Evolutionary conservation across 2,113 vertebrate genomes (phyloP), one percentile per base, ranked within the genome.

Genomic region (Quiscalus mexicanus): DNA sequence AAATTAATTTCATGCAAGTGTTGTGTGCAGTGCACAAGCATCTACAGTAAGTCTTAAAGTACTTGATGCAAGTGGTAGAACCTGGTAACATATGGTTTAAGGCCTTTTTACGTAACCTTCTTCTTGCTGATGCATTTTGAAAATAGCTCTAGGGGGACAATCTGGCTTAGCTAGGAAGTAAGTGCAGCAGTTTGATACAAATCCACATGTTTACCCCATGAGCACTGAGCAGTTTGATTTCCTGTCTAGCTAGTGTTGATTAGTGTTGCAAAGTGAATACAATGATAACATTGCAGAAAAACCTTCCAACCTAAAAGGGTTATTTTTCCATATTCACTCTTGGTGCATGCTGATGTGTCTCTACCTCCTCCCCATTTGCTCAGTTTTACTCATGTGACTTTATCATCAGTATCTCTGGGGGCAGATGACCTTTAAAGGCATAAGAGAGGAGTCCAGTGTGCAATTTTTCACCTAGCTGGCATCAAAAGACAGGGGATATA

Each of bases 141-240:
- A 97, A 97, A 90, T 84, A 96, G 93, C 92, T 96, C 77, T 49
- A 86, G 95, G 94, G 62, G 53, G 39, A 88, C 92, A 97, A 96
- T 97, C 96, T 96, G 85, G 90, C 85, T 97, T 81, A 97, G 85
- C 84, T 83, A 83, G 59, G 87, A 93, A 95, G 44, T n/a, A 94
- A 95, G 71, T 94, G 82, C 56, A 80, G 14, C 64, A 64, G 77
- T 92, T 91, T 93, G 84, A 96, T 97, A 96, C 74, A 96, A 97
- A 97, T 95, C 83, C 91, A 95, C 77, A 49, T 97, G 96, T 98
- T 98, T 98, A 97, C 84, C 96, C 97, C 85, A 16, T 87, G 65
- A 97, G 97, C 96, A 92, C 50, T 96, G 20, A 96, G 88, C 65
- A 86, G 76, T 97, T 97, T 97, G 97, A 97, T 97, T 97, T 95